Conservation (phyloP, 30 jellyfish, hydroid and myxozoan genomes). For the Cassiopea andromeda region DNA sequence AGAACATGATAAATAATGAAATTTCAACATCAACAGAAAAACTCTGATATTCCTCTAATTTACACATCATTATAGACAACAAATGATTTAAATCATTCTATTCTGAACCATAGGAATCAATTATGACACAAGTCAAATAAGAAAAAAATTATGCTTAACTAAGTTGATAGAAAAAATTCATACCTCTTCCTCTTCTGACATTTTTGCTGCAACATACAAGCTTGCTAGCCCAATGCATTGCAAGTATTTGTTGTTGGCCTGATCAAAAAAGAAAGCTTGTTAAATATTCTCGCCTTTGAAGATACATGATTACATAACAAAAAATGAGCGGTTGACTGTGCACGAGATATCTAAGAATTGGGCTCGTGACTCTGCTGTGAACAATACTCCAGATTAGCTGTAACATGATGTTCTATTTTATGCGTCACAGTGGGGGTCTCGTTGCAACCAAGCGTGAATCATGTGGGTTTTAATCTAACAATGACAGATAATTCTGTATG, state of each 20-base stretch:
- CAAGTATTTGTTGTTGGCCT: conserved; percentile 75
- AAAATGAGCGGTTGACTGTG: too few species aligned
- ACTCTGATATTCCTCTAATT: too few species aligned
- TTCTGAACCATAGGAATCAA: too few species aligned
- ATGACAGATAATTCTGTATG: too few species aligned
- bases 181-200: conserved; percentile 88
- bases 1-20: not conserved
- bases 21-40: not conserved
- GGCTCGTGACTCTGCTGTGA: not conserved
- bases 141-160: not conserved
- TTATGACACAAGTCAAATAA: too few species aligned
- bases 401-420: not conserved
- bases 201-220: conserved; percentile 76
- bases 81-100: too few species aligned
- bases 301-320: too few species aligned
- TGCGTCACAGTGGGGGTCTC: not conserved
- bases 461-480: too few species aligned
- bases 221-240: conserved; percentile 78
- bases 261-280: not conserved
- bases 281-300: too few species aligned
- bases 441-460: too few species aligned
- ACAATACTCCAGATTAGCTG: not conserved
- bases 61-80: too few species aligned
- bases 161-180: not conserved
- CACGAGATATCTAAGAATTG: not conserved